Base-by-base conservation (phyloP, 2,888 invertebrate genomes). In the Diaphora mendica region DNA sequence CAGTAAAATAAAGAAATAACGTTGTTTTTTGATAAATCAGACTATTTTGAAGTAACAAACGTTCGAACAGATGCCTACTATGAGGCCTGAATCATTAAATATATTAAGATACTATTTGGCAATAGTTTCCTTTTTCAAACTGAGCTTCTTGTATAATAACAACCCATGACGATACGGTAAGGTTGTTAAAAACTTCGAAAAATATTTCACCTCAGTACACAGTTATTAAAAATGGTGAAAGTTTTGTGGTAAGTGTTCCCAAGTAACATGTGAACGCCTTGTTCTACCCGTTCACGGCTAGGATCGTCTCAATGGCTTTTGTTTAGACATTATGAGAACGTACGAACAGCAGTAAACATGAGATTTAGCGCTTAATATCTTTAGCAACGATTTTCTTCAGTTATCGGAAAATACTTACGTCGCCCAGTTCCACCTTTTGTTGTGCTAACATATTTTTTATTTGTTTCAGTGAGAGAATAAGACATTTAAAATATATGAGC, bases 291-390 rank as follows among this genome's bases (percentile, higher is more conserved):
- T 89, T 90, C 88, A 86, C 86, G 87, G 82, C 83, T 88, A 80
- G 86, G 83, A 87, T 85, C 81, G 85, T 83, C 88, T 81, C 86
- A 83, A 93, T 91, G 83, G 89, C 91, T 87, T 91, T 93, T 93
- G 92, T 93, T 92, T 88, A 88, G 90, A 92, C 90, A 90, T 93
- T 91, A 92, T 88, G 89, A 87, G 90, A 91, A 90, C 88, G 89
- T 92, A 91, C 87, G 89, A 89, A 91, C 90, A 80, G 88, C 87
- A 86, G 90, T 84, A 88, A 91, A 91, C 91, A 89, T 85, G 86
- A 86, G 85, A 86, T 89, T 87, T 86, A 87, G 87, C 84, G 86
- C 87, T 86, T 87, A 86, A 89, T 89, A 88, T 88, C 84, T 85
- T 86, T 77, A 73, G 76, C 79, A 82, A 79, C 80, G 82, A 85